phyloP scores from a whole-genome alignment of 1,140 invertebrate species.

The Lithobius niger region DNA sequence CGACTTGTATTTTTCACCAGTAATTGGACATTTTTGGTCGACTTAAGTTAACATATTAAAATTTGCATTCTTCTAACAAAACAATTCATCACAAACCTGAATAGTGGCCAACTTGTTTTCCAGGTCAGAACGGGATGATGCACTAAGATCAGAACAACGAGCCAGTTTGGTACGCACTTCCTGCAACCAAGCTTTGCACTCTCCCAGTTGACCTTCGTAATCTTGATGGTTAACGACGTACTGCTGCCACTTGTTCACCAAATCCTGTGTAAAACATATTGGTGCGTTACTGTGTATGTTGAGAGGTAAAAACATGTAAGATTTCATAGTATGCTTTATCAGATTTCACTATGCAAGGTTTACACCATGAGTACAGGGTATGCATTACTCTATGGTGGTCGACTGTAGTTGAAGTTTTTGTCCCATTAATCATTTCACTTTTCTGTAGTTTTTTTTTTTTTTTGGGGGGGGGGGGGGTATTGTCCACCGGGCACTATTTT shows the following conservation, averaged over 20 bases:
- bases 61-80: background rate
- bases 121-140: slow-evolving; percentile 66
- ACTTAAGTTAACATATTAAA: no score
- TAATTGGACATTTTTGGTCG: no score
- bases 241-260: slow-evolving; percentile 78
- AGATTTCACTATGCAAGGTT: background rate
- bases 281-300: background rate
- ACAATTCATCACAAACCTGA: slow-evolving; percentile 25
- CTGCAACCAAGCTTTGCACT: slow-evolving; percentile 70
- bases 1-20: no score
- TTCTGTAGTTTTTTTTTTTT: no score
- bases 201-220: slow-evolving; percentile 62
- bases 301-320: background rate
- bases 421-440: no score
- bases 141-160: slow-evolving; percentile 65
- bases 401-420: no score
- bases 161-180: slow-evolving; percentile 68
- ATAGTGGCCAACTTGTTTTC: slow-evolving; percentile 70
- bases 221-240: slow-evolving; percentile 80
- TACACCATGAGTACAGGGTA: background rate
- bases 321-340: background rate
- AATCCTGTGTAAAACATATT: slow-evolving; percentile 40
- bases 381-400: no score
- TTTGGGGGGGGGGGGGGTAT: no score
- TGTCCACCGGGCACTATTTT: no score